Evolutionary conservation across 2,888 invertebrate species (phyloP), one percentile per base, ranked within the genome.

Genomic region (Ochropleura plecta): DNA sequence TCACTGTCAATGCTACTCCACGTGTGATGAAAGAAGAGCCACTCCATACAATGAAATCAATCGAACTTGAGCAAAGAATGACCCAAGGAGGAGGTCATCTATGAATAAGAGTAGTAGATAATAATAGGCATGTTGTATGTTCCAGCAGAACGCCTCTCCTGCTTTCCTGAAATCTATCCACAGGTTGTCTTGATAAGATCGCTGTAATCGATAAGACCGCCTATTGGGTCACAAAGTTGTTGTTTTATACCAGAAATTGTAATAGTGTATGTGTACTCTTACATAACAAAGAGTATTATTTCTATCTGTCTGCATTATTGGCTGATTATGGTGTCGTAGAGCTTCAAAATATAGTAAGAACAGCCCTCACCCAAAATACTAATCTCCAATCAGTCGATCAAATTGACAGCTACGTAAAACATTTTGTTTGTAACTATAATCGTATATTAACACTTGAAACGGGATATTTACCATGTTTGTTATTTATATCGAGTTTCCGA

Each of bases 11-110:
- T 30, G 51, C 60, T 71, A 67, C 53, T 55, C 51, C 10, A 62
- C 51, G 16, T 16, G 60, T 64, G 30, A 66, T 12, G n/a, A 12
- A 8, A 70, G 63, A 70, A 80, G 62, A 59, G 55, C 62, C 53
- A 72, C 66, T 70, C 42, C 51, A 59, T 59, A 55, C 71, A 57
- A 42, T 55, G 40, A 16, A 49, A 49, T 63, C 44, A 46, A 57
- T 51, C 49, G 14, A 7, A 49, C 14, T 18, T 12, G 7, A 30
- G n/a, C 30, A 48, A 76, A 53, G 16, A 53, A 49, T 48, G n/a
- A 44, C 9, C 5, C 16, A 18, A 70, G 16, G 40, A 51, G 16
- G 55, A 40, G 46, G 9, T 7, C 30, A 6, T 12, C 30, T 16
- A n/a, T 48, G 3, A 10, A 14, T 48, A 7, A 20, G 40, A 66